phyloP scores from a whole-genome alignment of 2,888 invertebrate species.

The Crematogaster levior region DNA sequence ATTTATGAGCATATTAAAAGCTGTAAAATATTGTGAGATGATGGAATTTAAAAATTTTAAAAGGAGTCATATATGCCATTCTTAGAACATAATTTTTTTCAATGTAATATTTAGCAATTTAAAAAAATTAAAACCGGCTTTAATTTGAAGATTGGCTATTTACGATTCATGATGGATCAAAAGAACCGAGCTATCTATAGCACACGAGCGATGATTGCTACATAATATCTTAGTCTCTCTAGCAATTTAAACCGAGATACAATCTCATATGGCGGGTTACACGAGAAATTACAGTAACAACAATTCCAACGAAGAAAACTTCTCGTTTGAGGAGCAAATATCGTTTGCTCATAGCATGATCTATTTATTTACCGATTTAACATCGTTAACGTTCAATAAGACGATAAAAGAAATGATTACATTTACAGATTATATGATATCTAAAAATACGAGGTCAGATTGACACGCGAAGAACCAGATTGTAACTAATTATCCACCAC shows the following conservation, averaged over 20 bases:
- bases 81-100: not conserved
- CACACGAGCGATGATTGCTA: not conserved
- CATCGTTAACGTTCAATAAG: not conserved
- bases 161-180: not conserved
- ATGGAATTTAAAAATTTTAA: not conserved
- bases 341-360: not conserved
- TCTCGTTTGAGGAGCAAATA: not conserved
- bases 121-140: slow-evolving; percentile 6
- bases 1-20: not conserved
- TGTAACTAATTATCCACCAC: slow-evolving; percentile 27
- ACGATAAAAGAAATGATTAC: slow-evolving; percentile 10
- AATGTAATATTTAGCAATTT: not conserved
- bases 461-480: slow-evolving; percentile 33
- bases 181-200: slow-evolving; percentile 18
- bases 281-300: slow-evolving; percentile 10
- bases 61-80: not conserved
- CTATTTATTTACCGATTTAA: not conserved
- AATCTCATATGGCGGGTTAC: not conserved
- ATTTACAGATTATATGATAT: slow-evolving; percentile 24
- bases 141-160: slow-evolving; percentile 15
- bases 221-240: slow-evolving; percentile 14
- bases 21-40: not conserved
- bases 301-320: not conserved
- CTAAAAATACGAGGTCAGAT: slow-evolving; percentile 44
- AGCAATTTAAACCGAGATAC: not conserved